phyloP scores from a whole-genome alignment of 2,797 vertebrate species.

The Enteromius fasciolatus region DNA sequence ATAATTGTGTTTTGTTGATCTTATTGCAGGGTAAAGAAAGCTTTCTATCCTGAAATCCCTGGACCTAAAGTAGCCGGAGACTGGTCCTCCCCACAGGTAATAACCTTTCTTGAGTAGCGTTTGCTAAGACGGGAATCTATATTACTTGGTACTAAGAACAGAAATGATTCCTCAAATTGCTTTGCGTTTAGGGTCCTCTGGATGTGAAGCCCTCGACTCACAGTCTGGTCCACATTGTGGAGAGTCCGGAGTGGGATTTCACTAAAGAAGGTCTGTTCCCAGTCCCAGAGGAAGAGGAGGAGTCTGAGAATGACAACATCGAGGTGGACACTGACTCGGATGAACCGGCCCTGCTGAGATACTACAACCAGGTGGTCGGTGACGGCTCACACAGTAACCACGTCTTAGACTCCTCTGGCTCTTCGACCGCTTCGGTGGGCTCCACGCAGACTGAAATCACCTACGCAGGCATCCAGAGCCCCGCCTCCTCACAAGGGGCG shows the following conservation, averaged over 20 bases:
- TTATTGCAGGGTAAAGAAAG: constrained; percentile 90
- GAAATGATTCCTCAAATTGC: not conserved
- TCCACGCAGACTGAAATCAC: constrained; percentile 84
- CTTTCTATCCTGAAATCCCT: constrained; percentile 95
- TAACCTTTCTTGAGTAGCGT: not conserved
- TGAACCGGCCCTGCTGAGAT: constrained; percentile 73
- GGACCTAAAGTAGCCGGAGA: constrained; percentile 86
- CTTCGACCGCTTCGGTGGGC: constrained; percentile 79
- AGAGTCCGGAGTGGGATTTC: constrained; percentile 73
- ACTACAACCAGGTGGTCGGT: constrained; percentile 81
- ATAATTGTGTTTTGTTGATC: constrained; percentile 29
- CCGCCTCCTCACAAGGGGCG: constrained; percentile 69
- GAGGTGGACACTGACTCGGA: constrained; percentile 70
- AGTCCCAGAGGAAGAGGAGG: constrained; percentile 76
- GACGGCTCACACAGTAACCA: constrained; percentile 76
- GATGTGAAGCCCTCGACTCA: constrained; percentile 90
- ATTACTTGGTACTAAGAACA: not conserved
- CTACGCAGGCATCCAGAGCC: constrained; percentile 92
- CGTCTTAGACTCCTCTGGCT: constrained; percentile 72
- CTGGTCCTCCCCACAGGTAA: constrained; percentile 76
- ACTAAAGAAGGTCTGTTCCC: constrained; percentile 74
- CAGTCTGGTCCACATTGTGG: constrained; percentile 89
- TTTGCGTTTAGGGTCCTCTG: constrained; percentile 76
- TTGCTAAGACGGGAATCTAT: not conserved
- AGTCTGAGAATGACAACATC: constrained; percentile 62